Evolutionary conservation across 2,888 invertebrate genomes (phyloP).

Genomic region (Vannuccia rotundouncinata): DNA sequence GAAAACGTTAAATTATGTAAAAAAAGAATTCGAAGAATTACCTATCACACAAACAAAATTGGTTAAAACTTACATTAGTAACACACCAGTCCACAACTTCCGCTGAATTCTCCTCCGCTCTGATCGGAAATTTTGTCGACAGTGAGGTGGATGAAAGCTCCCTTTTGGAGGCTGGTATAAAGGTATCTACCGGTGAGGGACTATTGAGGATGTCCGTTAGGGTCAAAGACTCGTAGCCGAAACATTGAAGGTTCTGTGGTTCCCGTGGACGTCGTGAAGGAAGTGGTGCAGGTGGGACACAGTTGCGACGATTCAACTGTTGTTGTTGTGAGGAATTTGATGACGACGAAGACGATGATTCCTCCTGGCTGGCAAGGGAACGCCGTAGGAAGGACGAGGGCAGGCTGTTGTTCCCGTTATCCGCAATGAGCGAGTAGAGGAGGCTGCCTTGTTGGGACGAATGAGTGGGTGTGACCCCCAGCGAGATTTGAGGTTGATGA

Average conservation of each 20-base stretch:
- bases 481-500: too few relatives aligned
- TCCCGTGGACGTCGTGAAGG: not conserved
- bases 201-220: slow-evolving; percentile 3
- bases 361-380: not conserved
- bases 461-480: not conserved
- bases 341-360: not conserved
- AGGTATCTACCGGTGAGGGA: not conserved
- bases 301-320: too few relatives aligned
- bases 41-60: not conserved
- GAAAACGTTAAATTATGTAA: not conserved
- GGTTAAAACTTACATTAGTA: not conserved
- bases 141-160: not conserved
- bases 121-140: not conserved
- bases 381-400: not conserved
- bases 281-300: too few relatives aligned
- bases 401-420: not conserved
- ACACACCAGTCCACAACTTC: slow-evolving; percentile 7
- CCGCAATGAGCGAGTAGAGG: slow-evolving; percentile 1
- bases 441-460: not conserved
- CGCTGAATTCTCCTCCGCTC: not conserved
- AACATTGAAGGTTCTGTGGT: not conserved
- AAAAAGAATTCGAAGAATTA: not conserved
- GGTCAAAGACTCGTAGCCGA: not conserved
- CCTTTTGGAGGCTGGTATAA: not conserved
- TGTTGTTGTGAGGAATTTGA: not conserved